Conservation (phyloP, 2,113 vertebrate species). For the Microtus pennsylvanicus region DNA sequence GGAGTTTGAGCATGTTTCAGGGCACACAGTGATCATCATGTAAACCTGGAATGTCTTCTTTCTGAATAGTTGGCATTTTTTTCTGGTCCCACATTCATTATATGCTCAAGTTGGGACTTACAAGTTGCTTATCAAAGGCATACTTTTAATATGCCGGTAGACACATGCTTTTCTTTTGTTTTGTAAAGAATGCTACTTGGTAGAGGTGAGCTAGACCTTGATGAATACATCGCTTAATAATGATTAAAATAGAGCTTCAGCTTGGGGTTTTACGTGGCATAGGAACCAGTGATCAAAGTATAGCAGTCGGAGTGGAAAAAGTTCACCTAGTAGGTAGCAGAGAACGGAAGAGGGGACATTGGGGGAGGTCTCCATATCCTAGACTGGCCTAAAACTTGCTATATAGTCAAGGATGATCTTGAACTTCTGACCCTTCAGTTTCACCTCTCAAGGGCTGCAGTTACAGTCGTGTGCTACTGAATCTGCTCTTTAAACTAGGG, state of each 20-base stretch:
- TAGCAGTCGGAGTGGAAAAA: background rate
- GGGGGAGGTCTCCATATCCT: background rate
- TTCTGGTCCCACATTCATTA: background rate
- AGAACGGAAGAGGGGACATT: background rate
- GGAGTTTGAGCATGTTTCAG: background rate
- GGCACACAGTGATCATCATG: background rate
- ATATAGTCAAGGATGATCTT: background rate
- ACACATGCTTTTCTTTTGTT: background rate
- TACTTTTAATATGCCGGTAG: background rate
- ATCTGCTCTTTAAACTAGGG: background rate
- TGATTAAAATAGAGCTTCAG: background rate
- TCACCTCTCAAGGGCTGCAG: background rate
- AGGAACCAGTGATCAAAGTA: background rate
- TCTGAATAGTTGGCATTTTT: conserved; percentile 40
- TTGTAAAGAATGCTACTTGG: background rate
- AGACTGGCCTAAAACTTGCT: background rate
- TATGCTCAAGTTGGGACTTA: background rate
- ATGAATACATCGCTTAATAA: background rate
- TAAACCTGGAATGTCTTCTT: background rate
- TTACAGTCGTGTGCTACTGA: background rate
- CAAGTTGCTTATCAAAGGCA: background rate
- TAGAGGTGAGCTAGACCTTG: background rate
- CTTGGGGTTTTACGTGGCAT: rapidly evolving
- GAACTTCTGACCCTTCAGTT: background rate
- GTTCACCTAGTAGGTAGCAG: background rate